A percentile compares a stretch with the other conserved stretches of the same genome.
Evolutionary conservation across 2,797 vertebrate genomes (phyloP).

Genomic region (Phalanger gymnotis): DNA sequence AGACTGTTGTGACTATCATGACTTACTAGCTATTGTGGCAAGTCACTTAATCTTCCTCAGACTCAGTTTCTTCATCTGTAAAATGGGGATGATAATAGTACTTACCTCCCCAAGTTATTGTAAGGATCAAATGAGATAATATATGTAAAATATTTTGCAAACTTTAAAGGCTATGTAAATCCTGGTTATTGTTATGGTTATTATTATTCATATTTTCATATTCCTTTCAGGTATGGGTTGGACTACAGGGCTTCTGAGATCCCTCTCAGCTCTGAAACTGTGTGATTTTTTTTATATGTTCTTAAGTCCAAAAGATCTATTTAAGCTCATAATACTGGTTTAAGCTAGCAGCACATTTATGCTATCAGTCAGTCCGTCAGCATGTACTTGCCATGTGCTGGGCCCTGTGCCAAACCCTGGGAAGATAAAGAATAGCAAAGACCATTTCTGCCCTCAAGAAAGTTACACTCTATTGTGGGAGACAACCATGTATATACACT

Average conservation of each 20-base stretch:
- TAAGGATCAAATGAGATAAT: constrained; percentile 9
- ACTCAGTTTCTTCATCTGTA: not conserved
- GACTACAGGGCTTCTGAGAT: not conserved
- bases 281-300: not conserved
- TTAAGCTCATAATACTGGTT: not conserved
- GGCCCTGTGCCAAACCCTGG: not conserved
- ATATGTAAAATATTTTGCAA: not conserved
- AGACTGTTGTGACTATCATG: not conserved
- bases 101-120: not conserved
- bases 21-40: not conserved
- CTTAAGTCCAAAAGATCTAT: not conserved
- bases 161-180: not conserved
- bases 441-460: not conserved
- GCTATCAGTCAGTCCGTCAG: not conserved
- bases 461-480: not conserved
- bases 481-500: not conserved
- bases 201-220: not conserved
- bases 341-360: not conserved
- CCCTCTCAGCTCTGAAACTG: not conserved
- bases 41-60: not conserved
- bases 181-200: not conserved
- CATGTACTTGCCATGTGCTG: not conserved
- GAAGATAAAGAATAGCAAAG: not conserved
- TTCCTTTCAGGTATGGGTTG: not conserved
- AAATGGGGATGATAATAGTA: not conserved